Conservation (phyloP, 2,888 invertebrate genomes). For the Fissipunctia ypsillon region DNA sequence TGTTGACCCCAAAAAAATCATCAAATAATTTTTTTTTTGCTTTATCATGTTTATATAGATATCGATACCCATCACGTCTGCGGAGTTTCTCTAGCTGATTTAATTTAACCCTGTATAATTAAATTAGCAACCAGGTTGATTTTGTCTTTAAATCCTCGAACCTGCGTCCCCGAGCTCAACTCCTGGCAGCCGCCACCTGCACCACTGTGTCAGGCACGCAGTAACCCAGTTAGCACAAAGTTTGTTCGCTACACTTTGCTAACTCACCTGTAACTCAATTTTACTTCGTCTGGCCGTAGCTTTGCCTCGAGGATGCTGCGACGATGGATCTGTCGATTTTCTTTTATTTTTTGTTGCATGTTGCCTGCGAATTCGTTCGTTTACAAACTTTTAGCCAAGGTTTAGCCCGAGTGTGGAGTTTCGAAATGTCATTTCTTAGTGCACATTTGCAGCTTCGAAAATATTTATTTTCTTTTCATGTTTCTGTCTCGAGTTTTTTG, state of each 20-base stretch:
- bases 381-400: conserved; percentile 15
- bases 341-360: conserved; percentile 1
- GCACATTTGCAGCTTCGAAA: neutral
- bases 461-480: neutral
- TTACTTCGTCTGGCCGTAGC: conserved; percentile 9
- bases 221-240: conserved; percentile 39
- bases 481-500: neutral
- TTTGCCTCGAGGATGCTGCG: neutral
- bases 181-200: neutral
- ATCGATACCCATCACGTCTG: no score
- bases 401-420: conserved; percentile 5
- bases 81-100: no score
- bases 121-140: neutral
- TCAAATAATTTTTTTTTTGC: no score
- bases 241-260: conserved; percentile 20
- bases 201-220: neutral
- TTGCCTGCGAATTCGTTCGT: neutral
- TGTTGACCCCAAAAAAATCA: no score
- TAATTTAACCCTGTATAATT: no score
- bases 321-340: neutral
- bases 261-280: conserved; percentile 55
- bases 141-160: no score
- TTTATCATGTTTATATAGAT: no score
- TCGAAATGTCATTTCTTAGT: neutral
- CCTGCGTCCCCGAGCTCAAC: neutral